Evolutionary conservation across 2,113 vertebrate genomes (phyloP).

Genomic region (rat (Rattus norvegicus)): DNA sequence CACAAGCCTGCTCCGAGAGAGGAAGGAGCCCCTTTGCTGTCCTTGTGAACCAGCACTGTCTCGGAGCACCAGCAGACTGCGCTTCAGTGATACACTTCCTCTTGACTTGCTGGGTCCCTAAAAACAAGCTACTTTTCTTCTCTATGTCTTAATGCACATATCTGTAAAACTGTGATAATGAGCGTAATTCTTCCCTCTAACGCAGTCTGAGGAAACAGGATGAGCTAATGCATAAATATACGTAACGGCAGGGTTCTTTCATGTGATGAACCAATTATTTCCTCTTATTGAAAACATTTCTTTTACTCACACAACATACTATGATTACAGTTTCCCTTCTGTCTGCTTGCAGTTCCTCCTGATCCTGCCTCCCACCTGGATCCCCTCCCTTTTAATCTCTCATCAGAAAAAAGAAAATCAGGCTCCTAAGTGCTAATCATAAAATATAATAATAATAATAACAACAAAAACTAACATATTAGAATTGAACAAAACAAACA

Average conservation of each 20-base stretch:
- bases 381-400: not conserved
- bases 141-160: not conserved
- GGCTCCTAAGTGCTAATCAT: not conserved
- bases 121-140: not conserved
- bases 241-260: not conserved
- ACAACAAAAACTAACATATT: not conserved
- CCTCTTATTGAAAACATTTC: not conserved
- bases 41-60: not conserved
- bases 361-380: not conserved
- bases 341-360: not conserved
- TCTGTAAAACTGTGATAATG: not conserved
- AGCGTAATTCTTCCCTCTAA: not conserved
- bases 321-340: not conserved
- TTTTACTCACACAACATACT: not conserved
- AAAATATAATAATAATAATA: not conserved
- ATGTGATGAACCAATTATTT: not conserved
- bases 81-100: not conserved
- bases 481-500: not conserved
- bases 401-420: not conserved
- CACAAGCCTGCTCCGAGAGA: not conserved
- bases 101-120: not conserved
- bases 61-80: not conserved
- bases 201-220: not conserved
- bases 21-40: slow-evolving; percentile 1
- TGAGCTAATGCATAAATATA: not conserved